Evolutionary conservation across 2,113 vertebrate genomes (phyloP).

Genomic region (Xyliphius kryptos): DNA sequence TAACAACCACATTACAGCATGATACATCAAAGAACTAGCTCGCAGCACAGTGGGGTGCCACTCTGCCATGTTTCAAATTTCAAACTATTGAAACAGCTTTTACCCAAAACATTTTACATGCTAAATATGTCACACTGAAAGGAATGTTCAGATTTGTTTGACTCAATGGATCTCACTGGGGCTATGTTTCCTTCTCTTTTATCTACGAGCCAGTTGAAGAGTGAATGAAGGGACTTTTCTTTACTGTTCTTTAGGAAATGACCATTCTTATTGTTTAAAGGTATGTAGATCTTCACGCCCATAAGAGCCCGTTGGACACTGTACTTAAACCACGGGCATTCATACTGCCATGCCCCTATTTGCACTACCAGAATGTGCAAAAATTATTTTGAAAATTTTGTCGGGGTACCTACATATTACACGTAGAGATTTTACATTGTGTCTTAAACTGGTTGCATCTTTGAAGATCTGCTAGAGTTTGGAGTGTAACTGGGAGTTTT

Average conservation of each 20-base stretch:
- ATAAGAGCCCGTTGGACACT: too few species aligned
- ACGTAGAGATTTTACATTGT: too few species aligned
- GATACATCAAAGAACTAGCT: constrained; percentile 86
- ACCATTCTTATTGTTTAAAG: neutral
- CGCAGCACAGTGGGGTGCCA: constrained; percentile 88
- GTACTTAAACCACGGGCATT: too few species aligned
- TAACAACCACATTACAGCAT: constrained; percentile 91
- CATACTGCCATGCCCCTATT: too few species aligned
- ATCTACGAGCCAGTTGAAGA: constrained; percentile 35
- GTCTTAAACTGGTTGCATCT: too few species aligned
- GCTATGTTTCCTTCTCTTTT: constrained; percentile 72
- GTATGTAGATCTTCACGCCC: too few species aligned
- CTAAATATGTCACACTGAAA: constrained; percentile 92
- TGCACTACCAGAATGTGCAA: too few species aligned
- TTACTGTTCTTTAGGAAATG: constrained; percentile 2
- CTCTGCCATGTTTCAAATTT: constrained; percentile 93
- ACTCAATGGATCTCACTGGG: constrained; percentile 73
- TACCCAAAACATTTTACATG: constrained; percentile 88
- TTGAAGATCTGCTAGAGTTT: too few species aligned
- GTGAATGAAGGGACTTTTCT: constrained; percentile 13
- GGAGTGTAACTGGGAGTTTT: too few species aligned
- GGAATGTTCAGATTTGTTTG: constrained; percentile 85
- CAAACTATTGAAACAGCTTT: constrained; percentile 83
- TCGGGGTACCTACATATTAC: too few species aligned
- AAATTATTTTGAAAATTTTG: too few species aligned